Percentiles rank a stretch among this genome's conserved stretches.
Evolutionary conservation across 2,113 vertebrate species (phyloP).

Genomic region (Paedocypris sp.): DNA sequence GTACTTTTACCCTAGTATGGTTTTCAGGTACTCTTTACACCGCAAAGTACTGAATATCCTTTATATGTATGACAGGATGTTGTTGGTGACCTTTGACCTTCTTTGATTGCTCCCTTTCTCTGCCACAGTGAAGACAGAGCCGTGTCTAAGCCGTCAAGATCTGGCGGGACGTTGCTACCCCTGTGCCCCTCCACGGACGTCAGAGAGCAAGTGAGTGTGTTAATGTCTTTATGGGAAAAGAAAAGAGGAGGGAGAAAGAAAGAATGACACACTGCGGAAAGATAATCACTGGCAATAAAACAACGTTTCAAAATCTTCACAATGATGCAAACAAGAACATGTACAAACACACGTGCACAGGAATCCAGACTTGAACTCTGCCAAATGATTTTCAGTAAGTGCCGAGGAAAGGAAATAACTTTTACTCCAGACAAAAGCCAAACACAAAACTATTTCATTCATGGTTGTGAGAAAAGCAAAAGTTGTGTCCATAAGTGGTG

Average conservation of each 20-base stretch:
- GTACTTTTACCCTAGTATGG: too few relatives aligned
- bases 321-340: constrained; percentile 34
- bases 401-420: background rate
- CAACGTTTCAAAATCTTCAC: constrained; percentile 54
- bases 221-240: constrained; percentile 39
- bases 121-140: constrained; percentile 6
- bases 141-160: constrained; percentile 4
- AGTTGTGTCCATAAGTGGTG: too few relatives aligned
- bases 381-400: background rate
- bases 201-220: constrained; percentile 58
- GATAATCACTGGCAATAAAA: constrained; percentile 55
- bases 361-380: background rate
- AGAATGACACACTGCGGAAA: constrained; percentile 51
- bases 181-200: constrained; percentile 43
- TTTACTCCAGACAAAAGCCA: background rate
- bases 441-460: too few relatives aligned
- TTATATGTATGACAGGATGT: constrained; percentile 45
- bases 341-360: constrained; percentile 13
- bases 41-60: too few relatives aligned
- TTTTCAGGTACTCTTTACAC: too few relatives aligned
- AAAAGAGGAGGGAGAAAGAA: constrained; percentile 31
- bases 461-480: too few relatives aligned
- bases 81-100: constrained; percentile 45
- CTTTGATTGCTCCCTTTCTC: background rate
- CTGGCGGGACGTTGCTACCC: constrained; percentile 24